Evolutionary conservation across 2,888 invertebrate genomes (phyloP).

Genomic region (Oligia fasciuncula): DNA sequence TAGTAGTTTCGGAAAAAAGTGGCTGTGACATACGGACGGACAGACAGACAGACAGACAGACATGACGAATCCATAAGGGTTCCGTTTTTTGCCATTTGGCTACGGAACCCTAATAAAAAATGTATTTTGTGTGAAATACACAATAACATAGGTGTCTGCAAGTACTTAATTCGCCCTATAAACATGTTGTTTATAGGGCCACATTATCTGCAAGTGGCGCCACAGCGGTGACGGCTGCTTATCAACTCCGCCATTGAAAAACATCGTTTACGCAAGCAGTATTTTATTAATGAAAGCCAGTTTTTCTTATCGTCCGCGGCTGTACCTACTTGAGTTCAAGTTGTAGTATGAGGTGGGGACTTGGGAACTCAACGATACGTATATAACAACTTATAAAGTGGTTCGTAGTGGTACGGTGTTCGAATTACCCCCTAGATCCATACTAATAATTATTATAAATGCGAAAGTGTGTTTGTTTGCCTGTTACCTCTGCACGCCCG

Average conservation of each 20-base stretch:
- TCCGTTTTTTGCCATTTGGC: too few species aligned
- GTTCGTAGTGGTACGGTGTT: background rate
- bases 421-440: background rate
- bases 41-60: too few species aligned
- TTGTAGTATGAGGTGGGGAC: slow-evolving; percentile 54
- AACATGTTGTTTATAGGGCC: slow-evolving; percentile 15
- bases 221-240: slow-evolving; percentile 64
- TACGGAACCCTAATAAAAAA: background rate
- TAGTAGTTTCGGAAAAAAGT: too few species aligned
- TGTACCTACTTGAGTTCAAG: slow-evolving; percentile 56
- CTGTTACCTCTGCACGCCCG: too few species aligned
- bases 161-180: slow-evolving; percentile 27
- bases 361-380: slow-evolving; percentile 46
- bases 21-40: too few species aligned
- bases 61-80: too few species aligned
- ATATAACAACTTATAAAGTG: slow-evolving; percentile 21
- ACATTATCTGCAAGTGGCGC: slow-evolving; percentile 68
- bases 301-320: slow-evolving; percentile 77
- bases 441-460: too few species aligned
- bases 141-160: background rate
- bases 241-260: slow-evolving; percentile 81
- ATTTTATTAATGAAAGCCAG: slow-evolving; percentile 84
- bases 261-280: slow-evolving; percentile 82
- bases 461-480: too few species aligned
- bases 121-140: background rate